Evolutionary conservation across 1,140 invertebrate species (phyloP).

Genomic region (Cydia fagiglandana): DNA sequence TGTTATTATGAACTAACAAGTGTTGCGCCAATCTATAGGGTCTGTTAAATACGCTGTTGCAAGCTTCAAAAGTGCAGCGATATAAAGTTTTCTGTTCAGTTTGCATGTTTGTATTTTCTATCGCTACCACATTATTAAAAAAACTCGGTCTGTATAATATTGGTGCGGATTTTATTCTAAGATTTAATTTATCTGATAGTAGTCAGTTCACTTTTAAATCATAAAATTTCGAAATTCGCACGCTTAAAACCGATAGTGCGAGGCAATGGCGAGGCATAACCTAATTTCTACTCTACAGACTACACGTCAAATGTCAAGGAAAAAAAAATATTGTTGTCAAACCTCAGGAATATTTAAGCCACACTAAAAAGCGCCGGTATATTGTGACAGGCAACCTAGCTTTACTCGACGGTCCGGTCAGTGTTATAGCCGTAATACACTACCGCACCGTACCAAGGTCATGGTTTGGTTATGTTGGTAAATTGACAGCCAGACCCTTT

Average conservation of each 20-base stretch:
- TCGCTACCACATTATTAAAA: too few species aligned
- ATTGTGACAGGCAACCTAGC: too few species aligned
- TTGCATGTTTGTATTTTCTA: constrained; percentile 35
- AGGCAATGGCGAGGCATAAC: background rate
- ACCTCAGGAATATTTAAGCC: background rate
- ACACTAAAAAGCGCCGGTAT: background rate
- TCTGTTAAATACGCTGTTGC: constrained; percentile 69
- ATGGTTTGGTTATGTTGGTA: too few species aligned
- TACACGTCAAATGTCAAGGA: background rate
- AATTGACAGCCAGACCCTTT: background rate
- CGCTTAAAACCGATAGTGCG: too few species aligned
- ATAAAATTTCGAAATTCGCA: too few species aligned
- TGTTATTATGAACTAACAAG: constrained; percentile 66
- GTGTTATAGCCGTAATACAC: too few species aligned
- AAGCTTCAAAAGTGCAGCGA: constrained; percentile 61
- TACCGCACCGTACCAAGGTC: too few species aligned
- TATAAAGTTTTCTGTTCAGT: constrained; percentile 47
- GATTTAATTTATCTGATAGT: too few species aligned
- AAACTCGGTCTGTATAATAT: too few species aligned
- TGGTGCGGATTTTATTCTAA: too few species aligned
- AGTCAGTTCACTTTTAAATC: too few species aligned
- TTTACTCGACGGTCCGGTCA: too few species aligned
- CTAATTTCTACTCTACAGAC: background rate
- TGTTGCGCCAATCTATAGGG: constrained; percentile 73
- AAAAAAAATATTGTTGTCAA: background rate